A percentile compares a stretch with the other conserved stretches of the same genome.
These are phyloP conservation scores for Pollicipes pollicipes DNA, from an alignment of 1,140 invertebrate species.

Conservation along the genomic window DNA sequence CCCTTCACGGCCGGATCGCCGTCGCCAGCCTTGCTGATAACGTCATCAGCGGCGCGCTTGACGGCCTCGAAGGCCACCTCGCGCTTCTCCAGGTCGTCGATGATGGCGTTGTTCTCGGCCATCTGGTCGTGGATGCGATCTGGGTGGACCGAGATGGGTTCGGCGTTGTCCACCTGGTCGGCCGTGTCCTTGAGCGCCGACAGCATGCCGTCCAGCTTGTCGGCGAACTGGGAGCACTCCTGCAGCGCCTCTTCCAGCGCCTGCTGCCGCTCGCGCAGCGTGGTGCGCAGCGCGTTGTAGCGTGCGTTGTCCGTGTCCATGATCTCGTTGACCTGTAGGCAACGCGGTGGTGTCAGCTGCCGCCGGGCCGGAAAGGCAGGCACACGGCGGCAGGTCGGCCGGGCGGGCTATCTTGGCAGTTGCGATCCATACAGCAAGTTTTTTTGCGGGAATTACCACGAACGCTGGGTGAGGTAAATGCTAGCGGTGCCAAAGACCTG, in stretches of 20 bases:
- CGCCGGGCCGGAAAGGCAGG: too few species aligned
- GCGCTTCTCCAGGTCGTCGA: slow-evolving; percentile 79
- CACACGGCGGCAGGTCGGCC: too few species aligned
- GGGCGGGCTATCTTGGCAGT: too few species aligned
- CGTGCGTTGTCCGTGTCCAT: slow-evolving; percentile 72
- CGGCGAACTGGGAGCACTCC: slow-evolving; percentile 62
- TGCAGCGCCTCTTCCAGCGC: slow-evolving; percentile 77
- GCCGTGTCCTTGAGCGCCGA: slow-evolving; percentile 67
- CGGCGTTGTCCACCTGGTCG: slow-evolving; percentile 72
- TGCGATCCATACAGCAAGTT: too few species aligned
- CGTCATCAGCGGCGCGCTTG: slow-evolving; percentile 73
- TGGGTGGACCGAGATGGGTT: slow-evolving; percentile 86
- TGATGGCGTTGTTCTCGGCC: slow-evolving; percentile 72
- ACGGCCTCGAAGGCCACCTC: slow-evolving; percentile 81
- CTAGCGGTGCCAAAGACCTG: too few species aligned
- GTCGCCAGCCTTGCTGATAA: slow-evolving; percentile 79
- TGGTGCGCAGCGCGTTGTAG: slow-evolving; percentile 61
- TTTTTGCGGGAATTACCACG: too few species aligned
- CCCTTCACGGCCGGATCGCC: slow-evolving; percentile 69
- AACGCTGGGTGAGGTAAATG: too few species aligned
- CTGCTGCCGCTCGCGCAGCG: slow-evolving; percentile 71
- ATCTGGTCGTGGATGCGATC: slow-evolving; percentile 87
- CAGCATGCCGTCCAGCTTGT: slow-evolving; percentile 90
- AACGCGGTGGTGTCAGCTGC: too few species aligned
- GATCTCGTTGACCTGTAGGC: slow-evolving; percentile 42